Conservation (phyloP, 2,113 vertebrate species). For the Ahaetulla prasina region DNA sequence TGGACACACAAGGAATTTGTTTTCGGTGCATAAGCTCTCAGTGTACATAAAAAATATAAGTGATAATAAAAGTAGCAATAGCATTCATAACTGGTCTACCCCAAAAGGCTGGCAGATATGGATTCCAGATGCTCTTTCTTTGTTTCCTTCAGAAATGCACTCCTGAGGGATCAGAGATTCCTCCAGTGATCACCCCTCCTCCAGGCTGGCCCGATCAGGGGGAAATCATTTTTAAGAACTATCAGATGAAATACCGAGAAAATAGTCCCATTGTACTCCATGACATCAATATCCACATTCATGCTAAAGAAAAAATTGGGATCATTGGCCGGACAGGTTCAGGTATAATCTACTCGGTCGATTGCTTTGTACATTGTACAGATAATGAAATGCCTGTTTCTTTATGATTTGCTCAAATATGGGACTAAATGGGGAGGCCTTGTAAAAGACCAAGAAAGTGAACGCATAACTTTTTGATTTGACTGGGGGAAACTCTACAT, state of each 20-base stretch:
- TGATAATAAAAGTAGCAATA: background rate
- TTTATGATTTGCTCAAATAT: background rate
- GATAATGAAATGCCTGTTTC: background rate
- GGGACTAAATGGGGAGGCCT: background rate
- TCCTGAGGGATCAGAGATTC: conserved; percentile 63
- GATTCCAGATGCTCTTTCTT: rapidly evolving
- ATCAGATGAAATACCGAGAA: conserved; percentile 77
- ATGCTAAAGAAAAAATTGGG: conserved; percentile 72
- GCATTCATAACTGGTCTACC: background rate
- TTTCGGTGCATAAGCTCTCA: too few species aligned
- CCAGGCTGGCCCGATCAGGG: conserved; percentile 69
- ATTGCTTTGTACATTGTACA: background rate
- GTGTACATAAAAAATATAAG: too few species aligned
- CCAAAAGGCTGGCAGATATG: background rate
- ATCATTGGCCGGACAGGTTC: conserved; percentile 79
- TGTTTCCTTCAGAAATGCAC: conserved; percentile 59
- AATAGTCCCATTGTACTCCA: conserved; percentile 74
- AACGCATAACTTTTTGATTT: background rate
- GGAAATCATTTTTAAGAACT: conserved; percentile 72
- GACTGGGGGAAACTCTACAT: background rate
- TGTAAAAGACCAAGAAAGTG: background rate
- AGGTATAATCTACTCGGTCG: conserved; percentile 52
- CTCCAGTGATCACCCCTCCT: conserved; percentile 55
- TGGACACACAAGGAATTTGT: too few species aligned
- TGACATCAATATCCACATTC: conserved; percentile 64